A percentile compares a stretch with the other conserved stretches of the same genome.
These are phyloP conservation scores for Girardinus metallicus DNA, from an alignment of 2,797 vertebrate genomes.

Conservation along the genomic window DNA sequence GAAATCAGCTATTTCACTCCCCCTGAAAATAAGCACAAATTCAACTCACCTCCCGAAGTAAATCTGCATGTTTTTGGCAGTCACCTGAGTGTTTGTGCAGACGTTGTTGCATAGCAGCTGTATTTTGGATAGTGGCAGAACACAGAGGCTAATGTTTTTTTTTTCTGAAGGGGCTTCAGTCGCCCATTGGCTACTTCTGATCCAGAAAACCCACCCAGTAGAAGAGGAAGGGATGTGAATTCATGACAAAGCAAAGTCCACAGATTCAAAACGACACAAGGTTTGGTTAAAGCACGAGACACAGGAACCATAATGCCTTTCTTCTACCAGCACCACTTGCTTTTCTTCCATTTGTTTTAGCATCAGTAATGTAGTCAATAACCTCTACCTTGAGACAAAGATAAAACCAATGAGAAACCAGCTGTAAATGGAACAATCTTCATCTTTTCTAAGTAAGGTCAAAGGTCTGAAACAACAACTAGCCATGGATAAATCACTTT, in stretches of 20 bases:
- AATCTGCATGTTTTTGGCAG: conserved; percentile 70
- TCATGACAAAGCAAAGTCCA: conserved; percentile 69
- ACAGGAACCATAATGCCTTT: conserved; percentile 16
- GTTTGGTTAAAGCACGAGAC: conserved; percentile 23
- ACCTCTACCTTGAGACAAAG: background rate
- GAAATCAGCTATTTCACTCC: conserved; percentile 51
- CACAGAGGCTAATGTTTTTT: conserved; percentile 73
- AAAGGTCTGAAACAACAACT: background rate
- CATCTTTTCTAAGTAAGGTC: background rate
- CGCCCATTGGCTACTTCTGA: conserved; percentile 48
- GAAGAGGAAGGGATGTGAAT: conserved; percentile 61
- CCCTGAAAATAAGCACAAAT: conserved; percentile 18
- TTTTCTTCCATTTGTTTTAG: background rate
- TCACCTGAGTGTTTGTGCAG: conserved; percentile 78
- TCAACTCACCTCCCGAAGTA: conserved; percentile 16
- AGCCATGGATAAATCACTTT: background rate
- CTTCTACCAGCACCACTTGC: background rate
- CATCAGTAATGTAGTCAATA: background rate
- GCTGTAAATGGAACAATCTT: background rate
- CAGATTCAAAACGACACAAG: conserved; percentile 36
- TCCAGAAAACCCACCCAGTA: conserved; percentile 63
- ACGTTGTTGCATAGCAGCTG: conserved; percentile 85
- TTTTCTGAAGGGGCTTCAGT: conserved; percentile 38
- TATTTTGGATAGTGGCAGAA: conserved; percentile 83
- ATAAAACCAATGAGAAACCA: background rate